Evolutionary conservation across 2,888 invertebrate genomes (phyloP).

Genomic region (Volucella bombylans): DNA sequence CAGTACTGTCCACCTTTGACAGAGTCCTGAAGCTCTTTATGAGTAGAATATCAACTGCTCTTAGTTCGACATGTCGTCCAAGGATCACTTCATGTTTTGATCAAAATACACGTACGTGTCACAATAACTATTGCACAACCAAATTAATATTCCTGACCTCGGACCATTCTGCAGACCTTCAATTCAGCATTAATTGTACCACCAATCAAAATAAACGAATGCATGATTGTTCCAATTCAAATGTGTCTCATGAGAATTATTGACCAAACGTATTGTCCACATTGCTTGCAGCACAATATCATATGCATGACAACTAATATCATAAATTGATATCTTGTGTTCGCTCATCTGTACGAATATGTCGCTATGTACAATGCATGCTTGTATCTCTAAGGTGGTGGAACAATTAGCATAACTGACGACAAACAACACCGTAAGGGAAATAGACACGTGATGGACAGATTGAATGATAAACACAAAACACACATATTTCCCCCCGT

Average conservation of each 20-base stretch:
- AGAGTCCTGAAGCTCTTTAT: too few relatives aligned
- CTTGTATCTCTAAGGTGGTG: conserved; percentile 33
- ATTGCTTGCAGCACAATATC: conserved; percentile 42
- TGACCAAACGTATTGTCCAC: conserved; percentile 15
- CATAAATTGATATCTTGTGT: conserved; percentile 62
- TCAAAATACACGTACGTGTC: too few relatives aligned
- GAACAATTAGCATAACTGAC: conserved; percentile 72
- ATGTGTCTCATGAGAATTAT: conserved; percentile 34
- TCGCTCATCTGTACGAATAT: conserved; percentile 34
- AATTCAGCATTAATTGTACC: conserved; percentile 14
- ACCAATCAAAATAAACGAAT: conserved; percentile 39
- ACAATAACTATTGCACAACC: too few relatives aligned
- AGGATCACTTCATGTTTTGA: too few relatives aligned
- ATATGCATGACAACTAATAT: conserved; percentile 52
- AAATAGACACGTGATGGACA: conserved; percentile 67
- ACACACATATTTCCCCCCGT: conserved; percentile 27
- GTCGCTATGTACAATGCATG: not conserved
- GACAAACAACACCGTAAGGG: conserved; percentile 67
- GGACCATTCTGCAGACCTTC: conserved; percentile 22
- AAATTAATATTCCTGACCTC: not conserved
- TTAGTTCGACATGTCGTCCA: too few relatives aligned
- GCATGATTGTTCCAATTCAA: conserved; percentile 36
- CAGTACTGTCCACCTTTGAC: too few relatives aligned
- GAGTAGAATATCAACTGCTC: too few relatives aligned
- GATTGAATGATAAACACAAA: conserved; percentile 70